Percentiles rank a stretch among this genome's conserved stretches.
Evolutionary conservation across 2,888 invertebrate species (phyloP).

Genomic region (Brenthis hecate): DNA sequence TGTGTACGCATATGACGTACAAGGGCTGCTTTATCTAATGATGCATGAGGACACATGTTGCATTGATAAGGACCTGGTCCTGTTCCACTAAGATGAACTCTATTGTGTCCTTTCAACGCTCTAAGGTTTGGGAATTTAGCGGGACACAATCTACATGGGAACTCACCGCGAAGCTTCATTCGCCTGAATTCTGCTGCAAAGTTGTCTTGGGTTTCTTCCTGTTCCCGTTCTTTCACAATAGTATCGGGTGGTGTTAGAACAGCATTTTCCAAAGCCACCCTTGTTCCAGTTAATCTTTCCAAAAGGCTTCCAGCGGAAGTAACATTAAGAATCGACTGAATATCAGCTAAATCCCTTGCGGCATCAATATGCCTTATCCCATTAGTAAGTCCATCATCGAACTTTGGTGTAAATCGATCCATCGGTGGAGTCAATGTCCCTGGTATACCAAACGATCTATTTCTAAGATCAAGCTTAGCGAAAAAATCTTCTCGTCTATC

Average conservation of each 20-base stretch:
- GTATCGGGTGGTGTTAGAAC: conserved; percentile 75
- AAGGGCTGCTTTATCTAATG: conserved; percentile 94
- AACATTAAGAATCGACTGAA: conserved; percentile 91
- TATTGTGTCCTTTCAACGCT: conserved; percentile 94
- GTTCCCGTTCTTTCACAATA: conserved; percentile 66
- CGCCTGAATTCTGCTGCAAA: conserved; percentile 93
- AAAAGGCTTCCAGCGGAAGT: conserved; percentile 87
- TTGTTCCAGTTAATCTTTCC: conserved; percentile 82
- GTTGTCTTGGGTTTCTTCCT: conserved; percentile 90
- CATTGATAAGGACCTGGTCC: conserved; percentile 93
- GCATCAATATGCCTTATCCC: conserved; percentile 78
- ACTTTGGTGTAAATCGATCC: conserved; percentile 70
- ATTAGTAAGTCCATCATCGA: conserved; percentile 65
- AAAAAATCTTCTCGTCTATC: conserved; percentile 90
- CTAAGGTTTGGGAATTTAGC: conserved; percentile 94
- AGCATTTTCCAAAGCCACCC: conserved; percentile 68
- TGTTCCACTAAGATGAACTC: conserved; percentile 90
- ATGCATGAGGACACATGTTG: conserved; percentile 95
- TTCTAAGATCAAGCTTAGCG: conserved; percentile 89
- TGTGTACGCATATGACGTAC: conserved; percentile 96
- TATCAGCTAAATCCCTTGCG: conserved; percentile 91
- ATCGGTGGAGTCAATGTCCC: conserved; percentile 73
- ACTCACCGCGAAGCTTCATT: conserved; percentile 94
- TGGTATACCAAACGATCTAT: conserved; percentile 83
- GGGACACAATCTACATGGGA: conserved; percentile 94